Conservation (phyloP, 2,888 invertebrate species). For the Chirona hameri region DNA sequence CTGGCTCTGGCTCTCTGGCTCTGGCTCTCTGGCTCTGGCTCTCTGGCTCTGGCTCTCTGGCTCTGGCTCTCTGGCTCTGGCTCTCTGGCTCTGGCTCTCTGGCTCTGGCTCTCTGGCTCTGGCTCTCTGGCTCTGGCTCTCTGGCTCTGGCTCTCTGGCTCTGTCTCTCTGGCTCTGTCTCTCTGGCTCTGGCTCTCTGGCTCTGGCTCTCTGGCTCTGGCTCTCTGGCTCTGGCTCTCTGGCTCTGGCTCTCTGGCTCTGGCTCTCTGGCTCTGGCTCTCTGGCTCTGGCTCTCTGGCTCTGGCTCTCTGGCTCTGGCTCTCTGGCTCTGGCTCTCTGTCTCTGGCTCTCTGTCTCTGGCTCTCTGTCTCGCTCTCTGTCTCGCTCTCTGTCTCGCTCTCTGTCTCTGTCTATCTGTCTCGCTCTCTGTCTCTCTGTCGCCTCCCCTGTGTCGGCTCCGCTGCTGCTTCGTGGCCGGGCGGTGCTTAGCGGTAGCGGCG, state of each 20-base stretch:
- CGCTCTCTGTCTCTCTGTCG: slow-evolving; percentile 47
- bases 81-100: too few species aligned
- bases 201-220: not conserved
- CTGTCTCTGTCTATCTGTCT: not conserved
- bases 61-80: too few species aligned
- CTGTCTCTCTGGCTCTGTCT: not conserved
- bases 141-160: too few species aligned
- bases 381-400: not conserved
- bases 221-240: not conserved
- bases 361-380: not conserved
- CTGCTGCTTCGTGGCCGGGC: not conserved
- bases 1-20: too few species aligned
- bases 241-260: not conserved
- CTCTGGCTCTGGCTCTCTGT: not conserved
- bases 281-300: not conserved
- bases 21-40: too few species aligned
- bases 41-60: too few species aligned
- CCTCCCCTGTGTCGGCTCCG: not conserved
- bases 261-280: not conserved
- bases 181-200: not conserved
- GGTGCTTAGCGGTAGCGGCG: too few species aligned
- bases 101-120: too few species aligned
- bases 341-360: not conserved
- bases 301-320: not conserved
- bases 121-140: too few species aligned